phyloP scores from a whole-genome alignment of 1,140 invertebrate genomes.

The Aphelenchoides fujianensis region DNA sequence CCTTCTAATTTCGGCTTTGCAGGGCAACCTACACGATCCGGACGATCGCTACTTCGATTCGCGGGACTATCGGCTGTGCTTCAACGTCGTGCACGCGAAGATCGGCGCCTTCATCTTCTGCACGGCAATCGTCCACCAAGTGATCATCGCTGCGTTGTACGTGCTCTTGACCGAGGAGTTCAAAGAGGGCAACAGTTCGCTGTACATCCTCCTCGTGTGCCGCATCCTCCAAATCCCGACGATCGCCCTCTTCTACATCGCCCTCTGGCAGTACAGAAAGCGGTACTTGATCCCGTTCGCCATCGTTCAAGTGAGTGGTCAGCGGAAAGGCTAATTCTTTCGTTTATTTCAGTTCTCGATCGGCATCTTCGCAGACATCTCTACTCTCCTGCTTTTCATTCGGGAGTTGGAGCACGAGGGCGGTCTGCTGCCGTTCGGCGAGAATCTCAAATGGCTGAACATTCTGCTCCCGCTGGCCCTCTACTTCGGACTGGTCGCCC shows the following conservation, averaged over 20 bases:
- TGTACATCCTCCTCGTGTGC: conserved; percentile 26
- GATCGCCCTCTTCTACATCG: conserved; percentile 31
- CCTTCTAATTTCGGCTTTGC: neutral
- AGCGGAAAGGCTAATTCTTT: neutral
- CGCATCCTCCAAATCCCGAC: conserved; percentile 28
- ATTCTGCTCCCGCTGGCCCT: neutral
- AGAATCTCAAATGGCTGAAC: conserved; percentile 15
- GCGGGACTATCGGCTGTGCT: conserved; percentile 39
- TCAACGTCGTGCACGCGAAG: conserved; percentile 32
- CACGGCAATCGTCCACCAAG: conserved; percentile 35
- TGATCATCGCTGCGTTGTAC: conserved; percentile 31
- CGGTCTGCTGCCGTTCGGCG: neutral
- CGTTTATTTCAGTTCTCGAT: conserved; percentile 2
- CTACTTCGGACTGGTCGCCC: neutral
- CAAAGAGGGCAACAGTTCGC: conserved; percentile 14
- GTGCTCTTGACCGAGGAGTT: conserved; percentile 17
- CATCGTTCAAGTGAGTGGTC: neutral
- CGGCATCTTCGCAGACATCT: conserved; percentile 21
- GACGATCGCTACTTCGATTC: conserved; percentile 40
- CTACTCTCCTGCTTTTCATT: conserved; percentile 9
- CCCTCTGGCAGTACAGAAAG: conserved; percentile 23
- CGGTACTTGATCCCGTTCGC: conserved; percentile 1
- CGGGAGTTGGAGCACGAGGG: neutral
- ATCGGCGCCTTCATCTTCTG: conserved; percentile 37
- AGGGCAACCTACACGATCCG: neutral